phyloP scores from a whole-genome alignment of 2,113 vertebrate species.

The Scytalopus superciliaris region DNA sequence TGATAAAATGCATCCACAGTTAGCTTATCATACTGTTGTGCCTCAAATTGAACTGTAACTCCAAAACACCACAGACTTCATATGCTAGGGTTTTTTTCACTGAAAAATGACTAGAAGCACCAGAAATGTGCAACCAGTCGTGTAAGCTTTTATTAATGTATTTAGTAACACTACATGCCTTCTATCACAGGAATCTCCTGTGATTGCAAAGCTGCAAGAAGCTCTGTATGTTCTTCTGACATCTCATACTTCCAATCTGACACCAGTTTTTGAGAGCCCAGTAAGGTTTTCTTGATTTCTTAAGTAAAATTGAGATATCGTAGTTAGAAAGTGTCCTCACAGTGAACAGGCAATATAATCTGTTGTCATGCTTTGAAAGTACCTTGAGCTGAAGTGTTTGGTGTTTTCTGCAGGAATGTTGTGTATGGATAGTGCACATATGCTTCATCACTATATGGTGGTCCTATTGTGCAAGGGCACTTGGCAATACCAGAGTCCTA shows the following conservation, averaged over 20 bases:
- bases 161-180: not conserved
- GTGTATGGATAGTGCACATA: fast-evolving
- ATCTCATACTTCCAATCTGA: not conserved
- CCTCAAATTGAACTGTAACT: not conserved
- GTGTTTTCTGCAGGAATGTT: not conserved
- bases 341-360: not conserved
- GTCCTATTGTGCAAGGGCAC: not conserved
- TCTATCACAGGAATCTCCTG: not conserved
- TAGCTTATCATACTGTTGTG: not conserved
- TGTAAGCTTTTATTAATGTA: not conserved
- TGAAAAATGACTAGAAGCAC: not conserved
- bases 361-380: not conserved
- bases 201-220: not conserved
- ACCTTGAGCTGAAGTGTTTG: not conserved
- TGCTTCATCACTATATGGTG: not conserved
- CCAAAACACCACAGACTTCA: not conserved
- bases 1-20: not conserved
- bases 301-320: not conserved
- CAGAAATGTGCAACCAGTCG: not conserved
- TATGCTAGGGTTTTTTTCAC: not conserved
- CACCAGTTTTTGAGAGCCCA: not conserved
- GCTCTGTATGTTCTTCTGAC: not conserved
- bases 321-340: not conserved
- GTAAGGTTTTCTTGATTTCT: not conserved
- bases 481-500: not conserved